Evolutionary conservation across 2,113 vertebrate species (phyloP).

Genomic region (Galbula dea): DNA sequence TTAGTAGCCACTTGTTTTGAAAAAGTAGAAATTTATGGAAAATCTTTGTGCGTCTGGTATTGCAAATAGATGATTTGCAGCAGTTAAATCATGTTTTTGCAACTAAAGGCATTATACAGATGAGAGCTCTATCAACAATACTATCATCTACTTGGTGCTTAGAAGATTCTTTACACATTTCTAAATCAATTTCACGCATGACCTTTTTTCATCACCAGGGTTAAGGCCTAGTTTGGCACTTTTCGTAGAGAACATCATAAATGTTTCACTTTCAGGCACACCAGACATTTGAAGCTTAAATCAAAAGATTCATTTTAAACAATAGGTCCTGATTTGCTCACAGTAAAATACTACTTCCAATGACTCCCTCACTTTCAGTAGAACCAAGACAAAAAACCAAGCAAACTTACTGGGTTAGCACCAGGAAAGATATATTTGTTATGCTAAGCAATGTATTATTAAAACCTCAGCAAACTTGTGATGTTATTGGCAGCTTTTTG

Average conservation of each 20-base stretch:
- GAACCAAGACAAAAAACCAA: background rate
- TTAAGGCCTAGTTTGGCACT: constrained; percentile 57
- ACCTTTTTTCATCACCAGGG: constrained; percentile 42
- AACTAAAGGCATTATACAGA: background rate
- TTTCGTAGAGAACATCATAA: background rate
- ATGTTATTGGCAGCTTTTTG: background rate
- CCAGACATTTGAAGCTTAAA: background rate
- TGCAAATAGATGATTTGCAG: background rate
- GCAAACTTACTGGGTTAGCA: background rate
- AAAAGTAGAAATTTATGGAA: background rate
- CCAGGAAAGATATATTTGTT: background rate
- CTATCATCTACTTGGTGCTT: constrained; percentile 6
- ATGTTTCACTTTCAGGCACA: background rate
- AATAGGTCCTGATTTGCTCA: background rate
- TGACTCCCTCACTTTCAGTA: background rate
- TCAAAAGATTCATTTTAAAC: background rate
- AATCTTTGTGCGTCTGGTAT: background rate
- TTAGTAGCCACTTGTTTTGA: background rate
- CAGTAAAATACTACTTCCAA: background rate
- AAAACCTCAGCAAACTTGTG: background rate
- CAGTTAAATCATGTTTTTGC: constrained; percentile 15
- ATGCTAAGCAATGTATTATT: background rate
- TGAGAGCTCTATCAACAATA: background rate
- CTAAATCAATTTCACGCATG: constrained; percentile 68
- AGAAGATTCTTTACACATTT: constrained; percentile 46